Evolutionary conservation across 2,797 vertebrate species (phyloP).

Genomic region (Propithecus perrieri): DNA sequence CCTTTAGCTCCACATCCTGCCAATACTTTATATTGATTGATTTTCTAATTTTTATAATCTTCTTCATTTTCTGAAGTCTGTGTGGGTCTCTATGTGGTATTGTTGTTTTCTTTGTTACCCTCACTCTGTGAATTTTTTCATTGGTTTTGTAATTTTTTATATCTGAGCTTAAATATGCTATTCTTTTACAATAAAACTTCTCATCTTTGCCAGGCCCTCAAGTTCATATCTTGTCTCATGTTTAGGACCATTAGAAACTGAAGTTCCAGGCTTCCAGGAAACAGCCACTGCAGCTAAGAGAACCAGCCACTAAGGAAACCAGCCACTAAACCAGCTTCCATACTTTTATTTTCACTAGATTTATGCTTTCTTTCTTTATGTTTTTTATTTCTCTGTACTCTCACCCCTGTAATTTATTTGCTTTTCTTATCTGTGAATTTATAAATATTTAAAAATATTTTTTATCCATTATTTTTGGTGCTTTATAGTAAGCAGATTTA

Average conservation of each 20-base stretch:
- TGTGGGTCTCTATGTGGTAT: neutral
- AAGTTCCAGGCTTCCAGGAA: neutral
- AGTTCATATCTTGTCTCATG: neutral
- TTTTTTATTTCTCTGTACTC: neutral
- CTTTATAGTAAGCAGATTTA: neutral
- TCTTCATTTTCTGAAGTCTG: neutral
- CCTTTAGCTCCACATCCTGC: neutral
- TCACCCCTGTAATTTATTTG: neutral
- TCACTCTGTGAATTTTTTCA: neutral
- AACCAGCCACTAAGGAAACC: neutral
- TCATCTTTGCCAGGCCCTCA: neutral
- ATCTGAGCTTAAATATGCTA: neutral
- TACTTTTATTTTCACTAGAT: neutral
- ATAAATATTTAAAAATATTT: neutral
- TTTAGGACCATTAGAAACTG: neutral
- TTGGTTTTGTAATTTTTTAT: neutral
- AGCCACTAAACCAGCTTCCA: neutral
- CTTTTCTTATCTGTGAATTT: neutral
- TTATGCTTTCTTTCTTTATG: neutral
- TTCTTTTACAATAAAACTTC: neutral
- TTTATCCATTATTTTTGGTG: neutral
- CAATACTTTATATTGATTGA: neutral
- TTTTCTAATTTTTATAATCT: neutral
- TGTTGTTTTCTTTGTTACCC: neutral
- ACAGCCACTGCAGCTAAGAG: accelerated